A percentile compares a stretch with the other conserved stretches of the same genome.
Conservation (phyloP, 2,113 vertebrate species). For the Anguilla japonica region DNA sequence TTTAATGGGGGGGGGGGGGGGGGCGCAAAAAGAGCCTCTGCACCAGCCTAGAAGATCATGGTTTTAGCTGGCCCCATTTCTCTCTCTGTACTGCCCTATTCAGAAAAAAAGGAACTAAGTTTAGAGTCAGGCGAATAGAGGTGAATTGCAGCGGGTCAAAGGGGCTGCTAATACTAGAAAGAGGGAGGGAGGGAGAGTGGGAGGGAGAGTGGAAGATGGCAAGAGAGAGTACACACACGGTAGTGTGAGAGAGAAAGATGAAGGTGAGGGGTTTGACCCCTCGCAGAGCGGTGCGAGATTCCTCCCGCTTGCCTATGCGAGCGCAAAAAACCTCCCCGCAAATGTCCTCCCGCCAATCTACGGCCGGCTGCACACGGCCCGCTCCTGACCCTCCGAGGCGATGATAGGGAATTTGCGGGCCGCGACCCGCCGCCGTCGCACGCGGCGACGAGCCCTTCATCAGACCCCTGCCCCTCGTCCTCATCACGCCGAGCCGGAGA, state of each 20-base stretch:
- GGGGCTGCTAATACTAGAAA: neutral
- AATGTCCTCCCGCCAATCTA: conserved; percentile 40
- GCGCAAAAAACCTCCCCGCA: conserved; percentile 42
- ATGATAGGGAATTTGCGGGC: conserved; percentile 20
- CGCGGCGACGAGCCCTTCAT: neutral
- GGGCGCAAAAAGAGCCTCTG: conserved; percentile 5
- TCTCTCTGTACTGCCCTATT: conserved; percentile 34
- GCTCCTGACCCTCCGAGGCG: conserved; percentile 39
- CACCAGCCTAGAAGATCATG: neutral
- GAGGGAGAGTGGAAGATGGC: conserved; percentile 42
- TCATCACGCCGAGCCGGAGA: conserved; percentile 2
- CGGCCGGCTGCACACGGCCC: conserved; percentile 44
- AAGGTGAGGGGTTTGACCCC: conserved; percentile 60
- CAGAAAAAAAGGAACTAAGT: conserved; percentile 46
- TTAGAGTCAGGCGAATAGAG: conserved; percentile 46
- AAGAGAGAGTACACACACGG: conserved; percentile 33
- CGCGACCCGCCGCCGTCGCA: neutral
- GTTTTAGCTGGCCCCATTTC: conserved; percentile 27
- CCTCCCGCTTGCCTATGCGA: conserved; percentile 31
- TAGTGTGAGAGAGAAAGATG: conserved; percentile 50
- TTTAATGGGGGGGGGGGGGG: neutral
- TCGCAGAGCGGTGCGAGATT: conserved; percentile 61
- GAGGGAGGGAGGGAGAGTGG: neutral
- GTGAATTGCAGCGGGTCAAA: conserved; percentile 54
- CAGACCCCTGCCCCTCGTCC: neutral